Conservation (phyloP, 2,113 vertebrate species). For the Empidonax traillii region DNA sequence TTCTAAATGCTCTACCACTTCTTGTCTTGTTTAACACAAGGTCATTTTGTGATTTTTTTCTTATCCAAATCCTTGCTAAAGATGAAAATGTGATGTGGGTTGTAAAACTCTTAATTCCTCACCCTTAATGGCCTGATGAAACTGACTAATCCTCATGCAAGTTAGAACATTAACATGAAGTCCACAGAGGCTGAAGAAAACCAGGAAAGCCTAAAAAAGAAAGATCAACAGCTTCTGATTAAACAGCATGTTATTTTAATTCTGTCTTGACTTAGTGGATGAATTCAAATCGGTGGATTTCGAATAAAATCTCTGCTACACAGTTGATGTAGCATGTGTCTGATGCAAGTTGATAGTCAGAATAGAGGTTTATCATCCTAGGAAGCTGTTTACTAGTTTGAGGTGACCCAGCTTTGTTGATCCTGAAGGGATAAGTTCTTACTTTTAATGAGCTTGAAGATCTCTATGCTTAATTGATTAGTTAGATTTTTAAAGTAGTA, state of each 20-base stretch:
- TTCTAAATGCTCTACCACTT: not conserved
- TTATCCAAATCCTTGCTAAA: not conserved
- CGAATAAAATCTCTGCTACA: not conserved
- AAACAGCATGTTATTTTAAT: slow-evolving; percentile 16
- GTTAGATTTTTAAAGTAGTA: not conserved
- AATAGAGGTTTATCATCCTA: not conserved
- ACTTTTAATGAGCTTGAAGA: slow-evolving; percentile 18
- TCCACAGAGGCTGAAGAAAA: not conserved
- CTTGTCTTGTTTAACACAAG: not conserved
- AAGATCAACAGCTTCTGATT: slow-evolving; percentile 36
- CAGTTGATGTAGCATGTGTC: not conserved
- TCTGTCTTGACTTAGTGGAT: slow-evolving; percentile 6
- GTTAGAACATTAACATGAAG: slow-evolving; percentile 18
- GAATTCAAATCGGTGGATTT: not conserved
- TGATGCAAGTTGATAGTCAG: not conserved
- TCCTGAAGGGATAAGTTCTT: not conserved
- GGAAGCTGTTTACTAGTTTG: slow-evolving; percentile 7
- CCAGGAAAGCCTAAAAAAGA: not conserved
- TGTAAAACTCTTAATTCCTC: slow-evolving; percentile 52
- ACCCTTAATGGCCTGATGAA: slow-evolving; percentile 14
- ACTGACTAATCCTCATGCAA: slow-evolving; percentile 2
- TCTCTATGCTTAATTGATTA: slow-evolving; percentile 11
- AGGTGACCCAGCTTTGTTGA: slow-evolving; percentile 8
- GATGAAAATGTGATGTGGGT: not conserved
- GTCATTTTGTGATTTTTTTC: not conserved